A percentile compares a stretch with the other conserved stretches of the same genome.
phyloP scores from a whole-genome alignment of 2,888 invertebrate species.

The Apotomis capreana region DNA sequence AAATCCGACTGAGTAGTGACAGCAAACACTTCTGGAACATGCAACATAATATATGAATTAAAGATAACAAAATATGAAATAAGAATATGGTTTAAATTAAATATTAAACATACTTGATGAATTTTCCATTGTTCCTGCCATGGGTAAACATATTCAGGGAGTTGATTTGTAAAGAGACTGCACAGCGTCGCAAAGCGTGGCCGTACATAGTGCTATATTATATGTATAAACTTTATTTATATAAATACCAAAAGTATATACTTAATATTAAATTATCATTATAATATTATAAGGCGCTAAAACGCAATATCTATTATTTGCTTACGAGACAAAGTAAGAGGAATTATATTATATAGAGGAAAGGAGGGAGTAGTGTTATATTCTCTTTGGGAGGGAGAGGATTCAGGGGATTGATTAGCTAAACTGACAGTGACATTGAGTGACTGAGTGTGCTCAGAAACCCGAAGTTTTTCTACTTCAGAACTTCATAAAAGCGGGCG shows the following conservation, averaged over 20 bases:
- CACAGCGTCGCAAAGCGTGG: slow-evolving; percentile 16
- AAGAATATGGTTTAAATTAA: background rate
- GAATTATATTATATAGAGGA: no score
- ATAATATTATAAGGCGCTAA: background rate
- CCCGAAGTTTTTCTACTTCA: no score
- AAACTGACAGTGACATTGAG: no score
- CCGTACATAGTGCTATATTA: slow-evolving; percentile 5
- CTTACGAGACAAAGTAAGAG: no score
- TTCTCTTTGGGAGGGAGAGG: no score
- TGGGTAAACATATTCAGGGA: slow-evolving; percentile 7
- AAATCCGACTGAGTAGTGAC: slow-evolving; percentile 48
- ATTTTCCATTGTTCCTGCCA: background rate
- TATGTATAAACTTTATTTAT: background rate
- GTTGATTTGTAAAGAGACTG: slow-evolving; percentile 18
- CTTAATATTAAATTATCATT: background rate
- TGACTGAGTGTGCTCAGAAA: no score
- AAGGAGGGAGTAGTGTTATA: no score
- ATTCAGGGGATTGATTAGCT: no score
- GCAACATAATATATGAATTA: no score
- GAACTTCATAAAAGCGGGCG: no score
- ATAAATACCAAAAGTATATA: background rate
- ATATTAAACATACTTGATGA: slow-evolving; percentile 1
- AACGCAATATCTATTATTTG: no score
- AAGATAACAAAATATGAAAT: background rate
- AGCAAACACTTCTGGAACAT: slow-evolving; percentile 48